Conservation (phyloP, 2,888 invertebrate genomes). For the Drosophila pseudotakahashii region DNA sequence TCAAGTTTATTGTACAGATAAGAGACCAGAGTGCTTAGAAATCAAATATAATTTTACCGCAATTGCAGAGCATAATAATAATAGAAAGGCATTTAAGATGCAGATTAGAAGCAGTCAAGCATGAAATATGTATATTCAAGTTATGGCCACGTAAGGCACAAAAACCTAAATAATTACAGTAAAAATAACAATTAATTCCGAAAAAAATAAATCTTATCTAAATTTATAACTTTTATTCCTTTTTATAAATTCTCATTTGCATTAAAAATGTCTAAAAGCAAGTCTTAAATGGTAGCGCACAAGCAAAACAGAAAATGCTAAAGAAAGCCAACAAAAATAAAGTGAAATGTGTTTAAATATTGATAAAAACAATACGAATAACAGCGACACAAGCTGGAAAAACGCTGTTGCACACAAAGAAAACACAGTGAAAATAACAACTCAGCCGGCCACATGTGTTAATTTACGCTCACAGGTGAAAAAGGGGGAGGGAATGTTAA, state of each 20-base stretch:
- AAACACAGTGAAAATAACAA: slow-evolving; percentile 34
- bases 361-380: slow-evolving; percentile 58
- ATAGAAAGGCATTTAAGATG: not conserved
- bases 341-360: slow-evolving; percentile 65
- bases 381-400: slow-evolving; percentile 46
- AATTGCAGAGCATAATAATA: no score
- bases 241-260: not conserved
- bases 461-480: slow-evolving; percentile 53
- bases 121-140: not conserved
- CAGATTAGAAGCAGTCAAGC: not conserved
- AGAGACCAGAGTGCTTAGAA: not conserved
- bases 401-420: slow-evolving; percentile 45
- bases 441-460: slow-evolving; percentile 61
- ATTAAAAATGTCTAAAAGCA: not conserved
- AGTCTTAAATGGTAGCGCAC: slow-evolving; percentile 6
- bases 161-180: not conserved
- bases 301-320: slow-evolving; percentile 21
- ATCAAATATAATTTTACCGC: no score
- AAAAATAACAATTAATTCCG: not conserved
- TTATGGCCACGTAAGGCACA: no score
- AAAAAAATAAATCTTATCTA: not conserved
- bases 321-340: slow-evolving; percentile 38
- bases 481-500: not conserved
- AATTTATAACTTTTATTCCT: no score
- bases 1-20: not conserved